Evolutionary conservation across 2,888 invertebrate genomes (phyloP).

Genomic region (Spodoptera exigua): DNA sequence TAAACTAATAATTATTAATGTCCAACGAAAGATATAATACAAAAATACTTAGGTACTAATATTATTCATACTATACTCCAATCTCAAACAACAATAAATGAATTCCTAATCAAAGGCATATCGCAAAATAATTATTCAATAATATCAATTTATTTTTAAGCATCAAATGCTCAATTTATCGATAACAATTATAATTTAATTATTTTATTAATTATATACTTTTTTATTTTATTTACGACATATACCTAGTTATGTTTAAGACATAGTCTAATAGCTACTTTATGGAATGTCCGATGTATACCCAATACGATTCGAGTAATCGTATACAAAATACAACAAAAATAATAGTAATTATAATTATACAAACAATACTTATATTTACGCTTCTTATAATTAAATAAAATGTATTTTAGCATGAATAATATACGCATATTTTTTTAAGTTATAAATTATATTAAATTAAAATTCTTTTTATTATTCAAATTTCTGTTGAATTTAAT

Average conservation of each 20-base stretch:
- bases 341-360: background rate
- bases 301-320: background rate
- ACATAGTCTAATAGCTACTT: conserved; percentile 19
- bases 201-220: conserved; percentile 13
- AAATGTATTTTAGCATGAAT: too few relatives aligned
- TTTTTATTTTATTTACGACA: conserved; percentile 18
- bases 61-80: too few relatives aligned
- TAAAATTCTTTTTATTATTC: background rate
- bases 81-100: conserved; percentile 12
- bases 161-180: conserved; percentile 41
- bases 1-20: too few relatives aligned
- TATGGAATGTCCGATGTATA: conserved; percentile 6
- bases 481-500: background rate
- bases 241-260: conserved; percentile 18
- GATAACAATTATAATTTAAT: conserved; percentile 17
- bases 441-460: too few relatives aligned
- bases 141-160: conserved; percentile 31
- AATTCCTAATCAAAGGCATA: conserved; percentile 17
- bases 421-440: too few relatives aligned
- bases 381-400: background rate
- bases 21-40: too few relatives aligned
- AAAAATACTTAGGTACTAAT: too few relatives aligned
- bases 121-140: conserved; percentile 3
- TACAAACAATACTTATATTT: background rate
- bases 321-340: conserved; percentile 9